Evolutionary conservation across 2,888 invertebrate species (phyloP).

Genomic region (Philonicus albiceps): DNA sequence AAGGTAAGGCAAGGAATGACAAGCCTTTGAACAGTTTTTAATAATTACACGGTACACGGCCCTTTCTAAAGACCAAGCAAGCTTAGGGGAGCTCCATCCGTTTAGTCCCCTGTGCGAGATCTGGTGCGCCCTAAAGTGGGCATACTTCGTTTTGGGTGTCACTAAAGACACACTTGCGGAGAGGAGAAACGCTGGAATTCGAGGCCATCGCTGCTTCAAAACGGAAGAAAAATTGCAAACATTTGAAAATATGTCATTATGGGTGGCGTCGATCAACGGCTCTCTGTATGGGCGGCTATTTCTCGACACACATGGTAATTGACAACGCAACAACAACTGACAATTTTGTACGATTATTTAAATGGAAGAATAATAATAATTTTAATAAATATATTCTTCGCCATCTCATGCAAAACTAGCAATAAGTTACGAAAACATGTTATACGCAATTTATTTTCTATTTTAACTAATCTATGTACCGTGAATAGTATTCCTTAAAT

Average conservation of each 20-base stretch:
- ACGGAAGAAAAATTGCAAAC: conserved; percentile 18
- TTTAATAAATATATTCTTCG: background rate
- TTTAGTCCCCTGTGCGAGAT: background rate
- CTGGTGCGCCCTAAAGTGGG: background rate
- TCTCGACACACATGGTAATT: background rate
- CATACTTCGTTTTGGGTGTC: conserved; percentile 33
- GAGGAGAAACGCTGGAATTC: conserved; percentile 23
- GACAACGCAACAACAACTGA: background rate
- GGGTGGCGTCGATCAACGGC: conserved; percentile 21
- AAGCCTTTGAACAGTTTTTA: conserved; percentile 41
- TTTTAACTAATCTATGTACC: too few species aligned
- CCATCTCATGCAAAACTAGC: background rate
- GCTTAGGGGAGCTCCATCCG: background rate
- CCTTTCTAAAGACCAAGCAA: background rate
- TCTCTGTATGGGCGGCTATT: background rate
- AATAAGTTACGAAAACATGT: background rate
- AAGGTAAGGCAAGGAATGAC: conserved; percentile 35
- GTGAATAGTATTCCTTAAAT: too few species aligned
- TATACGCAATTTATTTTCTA: background rate
- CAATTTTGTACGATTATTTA: too few species aligned
- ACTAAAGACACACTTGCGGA: background rate
- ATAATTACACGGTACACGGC: conserved; percentile 36
- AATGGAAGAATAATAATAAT: background rate
- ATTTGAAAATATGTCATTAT: conserved; percentile 40
- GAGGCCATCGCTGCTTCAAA: background rate